Conservation (phyloP, 2,113 vertebrate species). For the Brachypodius melanocephalos region DNA sequence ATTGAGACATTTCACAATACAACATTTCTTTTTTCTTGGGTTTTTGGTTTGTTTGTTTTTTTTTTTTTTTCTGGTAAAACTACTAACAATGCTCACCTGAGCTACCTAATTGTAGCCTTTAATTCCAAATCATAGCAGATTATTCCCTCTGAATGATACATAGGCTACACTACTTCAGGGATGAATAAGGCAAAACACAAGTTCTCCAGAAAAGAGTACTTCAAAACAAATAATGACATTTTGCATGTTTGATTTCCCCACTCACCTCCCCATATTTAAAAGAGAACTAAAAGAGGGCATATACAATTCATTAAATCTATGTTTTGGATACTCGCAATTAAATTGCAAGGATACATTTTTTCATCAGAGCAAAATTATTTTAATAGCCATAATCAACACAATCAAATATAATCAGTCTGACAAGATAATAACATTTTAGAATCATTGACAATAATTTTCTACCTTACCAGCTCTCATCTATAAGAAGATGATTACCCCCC, state of each 20-base stretch:
- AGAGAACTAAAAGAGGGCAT: neutral
- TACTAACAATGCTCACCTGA: neutral
- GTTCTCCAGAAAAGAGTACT: neutral
- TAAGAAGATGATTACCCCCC: slow-evolving; percentile 20
- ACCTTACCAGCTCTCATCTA: slow-evolving; percentile 15
- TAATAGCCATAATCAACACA: slow-evolving; percentile 70
- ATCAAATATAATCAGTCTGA: slow-evolving; percentile 68
- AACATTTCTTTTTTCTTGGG: neutral
- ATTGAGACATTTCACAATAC: neutral
- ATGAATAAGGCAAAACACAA: neutral
- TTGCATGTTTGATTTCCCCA: neutral
- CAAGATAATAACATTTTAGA: slow-evolving; percentile 61
- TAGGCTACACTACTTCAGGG: neutral
- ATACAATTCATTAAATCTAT: slow-evolving; percentile 7
- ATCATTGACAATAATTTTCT: slow-evolving; percentile 51
- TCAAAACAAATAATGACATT: neutral
- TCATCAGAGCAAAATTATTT: slow-evolving; percentile 65
- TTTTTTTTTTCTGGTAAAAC: neutral
- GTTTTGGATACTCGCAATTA: slow-evolving; percentile 57
- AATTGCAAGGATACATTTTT: slow-evolving; percentile 24
- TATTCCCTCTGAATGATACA: neutral
- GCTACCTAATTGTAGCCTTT: neutral
- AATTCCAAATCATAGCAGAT: neutral
- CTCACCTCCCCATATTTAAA: neutral
- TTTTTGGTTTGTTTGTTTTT: no score